Evolutionary conservation across 2,113 vertebrate genomes (phyloP), one percentile per base, ranked within the genome.

Genomic region (Terrapene triunguis): DNA sequence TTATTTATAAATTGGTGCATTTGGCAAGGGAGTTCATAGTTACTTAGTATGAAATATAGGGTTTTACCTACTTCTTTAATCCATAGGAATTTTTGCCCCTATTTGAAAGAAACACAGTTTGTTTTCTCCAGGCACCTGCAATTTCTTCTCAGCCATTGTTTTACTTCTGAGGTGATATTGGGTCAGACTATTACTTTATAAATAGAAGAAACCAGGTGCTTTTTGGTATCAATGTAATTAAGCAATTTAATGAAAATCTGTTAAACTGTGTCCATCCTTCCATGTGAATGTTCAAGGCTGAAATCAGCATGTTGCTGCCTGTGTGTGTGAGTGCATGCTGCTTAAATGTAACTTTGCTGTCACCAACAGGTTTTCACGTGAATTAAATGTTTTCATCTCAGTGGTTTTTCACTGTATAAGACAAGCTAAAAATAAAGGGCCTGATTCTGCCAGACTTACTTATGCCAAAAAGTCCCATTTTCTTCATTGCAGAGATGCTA

Each of bases 301-400:
- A 59, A 96, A 88, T 32, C 81, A 38, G 79, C 72, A 57, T 48
- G 59, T 89, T 94, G 79, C 76, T 95, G 44, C 74, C 86, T 62
- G 81, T 4, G 85, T 97, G 80, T 97, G 85, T 91, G n/a, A 85
- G 78, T 84, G 54, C 6, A 6, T 38, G 27, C 21, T 81, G 10
- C 84, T 95, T 97, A 74, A 74, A 72, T 91, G 98, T 95, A 96
- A 94, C 98, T 98, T 94, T 98, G 95, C 98, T 99, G 98, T 98
- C 98, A 98, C 98, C 98, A 98, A 95, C 98, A 98, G 98, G 98
- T 98, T 97, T 88, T 81, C 57, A 47, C 84, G 95, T 97, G 98
- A 98, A 98, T 95, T 95, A 96, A 95, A 96, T 85, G 10, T 48
- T 96, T 97, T 88, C 1, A 0, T 94, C 53, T 91, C 19, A 27